Base-by-base conservation (phyloP, 2,113 vertebrate genomes). In the Indicator indicator region DNA sequence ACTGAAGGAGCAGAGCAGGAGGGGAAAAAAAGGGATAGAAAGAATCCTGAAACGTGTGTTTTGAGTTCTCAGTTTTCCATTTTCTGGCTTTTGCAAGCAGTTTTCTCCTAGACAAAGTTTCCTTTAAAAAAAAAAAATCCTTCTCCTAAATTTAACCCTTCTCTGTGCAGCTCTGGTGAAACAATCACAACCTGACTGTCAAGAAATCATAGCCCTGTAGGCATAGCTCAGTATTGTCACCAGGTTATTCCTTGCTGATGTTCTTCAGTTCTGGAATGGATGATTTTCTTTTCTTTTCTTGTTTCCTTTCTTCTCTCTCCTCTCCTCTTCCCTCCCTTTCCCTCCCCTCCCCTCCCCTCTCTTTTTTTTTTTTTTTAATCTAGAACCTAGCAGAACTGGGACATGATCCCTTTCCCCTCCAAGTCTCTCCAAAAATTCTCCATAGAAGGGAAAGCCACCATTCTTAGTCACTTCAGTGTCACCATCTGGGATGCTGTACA, bases 51-150 rank as follows among this genome's bases (percentile, higher is more conserved):
- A 84, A 77, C 1, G 55, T 77, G 62, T 78, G 83, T 88, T 68
- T 85, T 52, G 42, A 30, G 55, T 90, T 90, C 96, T 94, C 89
- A 95, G 85, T 95, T 97, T 92, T 96, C 94, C 64, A 74, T 52
- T 81, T 95, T 89, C 87, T 94, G 92, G 88, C 85, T 88, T 78
- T 91, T 86, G 88, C 0, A 3, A 88, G 76, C 73, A 59, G 58
- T 19, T 69, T 78, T 93, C 62, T 94, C 36, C n/a, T 58, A 89
- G 85, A 92, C 56, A 56, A 94, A 88, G 42, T 64, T 90, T 93
- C 76, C 76, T 83, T 71, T 30, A 73, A 63, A 48, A 23, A 9
- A 6, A 6, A 48, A 24, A 33, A 54, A 17, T n/a, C 15, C 14
- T 81, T 26, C 56, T 89, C 40, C 67, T 23, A 68, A n/a, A 88